A percentile compares a stretch with the other conserved stretches of the same genome.
Evolutionary conservation across 2,888 invertebrate species (phyloP).

Genomic region (Nasonovia ribisnigri): DNA sequence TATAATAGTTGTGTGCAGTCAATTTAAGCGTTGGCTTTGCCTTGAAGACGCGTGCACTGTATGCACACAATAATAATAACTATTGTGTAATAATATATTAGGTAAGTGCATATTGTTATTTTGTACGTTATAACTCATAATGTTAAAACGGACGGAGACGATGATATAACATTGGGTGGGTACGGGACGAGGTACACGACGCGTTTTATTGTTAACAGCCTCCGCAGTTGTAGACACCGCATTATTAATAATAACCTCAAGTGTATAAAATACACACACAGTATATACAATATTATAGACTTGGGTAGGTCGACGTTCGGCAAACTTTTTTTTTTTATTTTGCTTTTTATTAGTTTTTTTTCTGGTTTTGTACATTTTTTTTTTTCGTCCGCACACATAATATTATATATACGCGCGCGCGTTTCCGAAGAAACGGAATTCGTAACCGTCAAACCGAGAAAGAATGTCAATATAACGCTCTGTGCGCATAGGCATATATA

Average conservation of each 20-base stretch:
- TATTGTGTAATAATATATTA: not conserved
- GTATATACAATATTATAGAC: not conserved
- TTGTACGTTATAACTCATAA: not conserved
- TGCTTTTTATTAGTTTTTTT: not conserved
- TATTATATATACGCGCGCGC: not conserved
- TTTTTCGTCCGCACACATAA: not conserved
- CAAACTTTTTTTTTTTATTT: not conserved
- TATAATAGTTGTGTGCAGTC: not conserved
- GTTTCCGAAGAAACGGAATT: conserved; percentile 51
- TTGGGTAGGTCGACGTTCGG: not conserved
- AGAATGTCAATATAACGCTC: conserved; percentile 37
- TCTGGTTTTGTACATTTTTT: not conserved
- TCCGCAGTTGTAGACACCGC: not conserved
- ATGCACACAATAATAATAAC: not conserved
- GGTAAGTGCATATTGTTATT: not conserved
- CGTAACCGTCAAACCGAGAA: conserved; percentile 27
- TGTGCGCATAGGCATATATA: not conserved
- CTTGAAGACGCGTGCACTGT: not conserved
- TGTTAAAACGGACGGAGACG: not conserved
- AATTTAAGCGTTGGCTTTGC: not conserved
- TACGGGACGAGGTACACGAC: not conserved
- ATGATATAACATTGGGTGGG: not conserved
- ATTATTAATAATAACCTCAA: not conserved
- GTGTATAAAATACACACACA: not conserved
- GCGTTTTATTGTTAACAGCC: not conserved